Evolutionary conservation across 2,888 invertebrate species (phyloP).

Genomic region (Cheilosia grossa): DNA sequence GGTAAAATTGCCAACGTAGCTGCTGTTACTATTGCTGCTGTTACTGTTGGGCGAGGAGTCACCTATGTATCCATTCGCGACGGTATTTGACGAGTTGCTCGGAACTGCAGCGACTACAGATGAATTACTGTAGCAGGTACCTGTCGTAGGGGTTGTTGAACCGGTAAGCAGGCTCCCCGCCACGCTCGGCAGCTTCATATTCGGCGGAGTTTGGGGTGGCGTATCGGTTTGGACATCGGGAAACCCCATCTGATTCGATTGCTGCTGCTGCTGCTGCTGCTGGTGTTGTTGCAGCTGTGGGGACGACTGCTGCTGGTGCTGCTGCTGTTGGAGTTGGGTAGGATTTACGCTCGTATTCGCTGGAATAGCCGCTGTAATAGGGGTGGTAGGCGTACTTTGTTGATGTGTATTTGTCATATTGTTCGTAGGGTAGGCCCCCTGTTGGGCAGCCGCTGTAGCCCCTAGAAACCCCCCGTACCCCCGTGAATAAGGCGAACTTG

Average conservation of each 20-base stretch:
- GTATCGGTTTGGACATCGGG: slow-evolving; percentile 94
- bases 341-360: slow-evolving; percentile 76
- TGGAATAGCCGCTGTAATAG: slow-evolving; percentile 78
- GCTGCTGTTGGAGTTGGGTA: slow-evolving; percentile 75
- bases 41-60: slow-evolving; percentile 73
- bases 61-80: slow-evolving; percentile 71
- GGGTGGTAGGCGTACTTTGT: slow-evolving; percentile 81
- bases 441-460: slow-evolving; percentile 80
- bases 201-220: slow-evolving; percentile 96
- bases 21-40: slow-evolving; percentile 75
- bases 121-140: slow-evolving; percentile 83
- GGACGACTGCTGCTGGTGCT: slow-evolving; percentile 76
- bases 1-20: slow-evolving; percentile 76
- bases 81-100: slow-evolving; percentile 77
- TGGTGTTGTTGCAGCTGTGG: slow-evolving; percentile 78
- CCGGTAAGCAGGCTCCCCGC: slow-evolving; percentile 88
- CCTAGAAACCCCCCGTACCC: slow-evolving; percentile 88
- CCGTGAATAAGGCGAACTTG: slow-evolving; percentile 85
- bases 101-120: slow-evolving; percentile 56
- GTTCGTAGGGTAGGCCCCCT: slow-evolving; percentile 80
- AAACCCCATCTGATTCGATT: slow-evolving; percentile 87
- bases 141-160: slow-evolving; percentile 85
- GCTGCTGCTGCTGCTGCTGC: slow-evolving; percentile 78
- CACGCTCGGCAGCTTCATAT: slow-evolving; percentile 94
- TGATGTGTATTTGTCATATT: slow-evolving; percentile 78